These are phyloP conservation scores for Pipa parva DNA, from an alignment of 2,113 vertebrate species.

Conservation along the genomic window DNA sequence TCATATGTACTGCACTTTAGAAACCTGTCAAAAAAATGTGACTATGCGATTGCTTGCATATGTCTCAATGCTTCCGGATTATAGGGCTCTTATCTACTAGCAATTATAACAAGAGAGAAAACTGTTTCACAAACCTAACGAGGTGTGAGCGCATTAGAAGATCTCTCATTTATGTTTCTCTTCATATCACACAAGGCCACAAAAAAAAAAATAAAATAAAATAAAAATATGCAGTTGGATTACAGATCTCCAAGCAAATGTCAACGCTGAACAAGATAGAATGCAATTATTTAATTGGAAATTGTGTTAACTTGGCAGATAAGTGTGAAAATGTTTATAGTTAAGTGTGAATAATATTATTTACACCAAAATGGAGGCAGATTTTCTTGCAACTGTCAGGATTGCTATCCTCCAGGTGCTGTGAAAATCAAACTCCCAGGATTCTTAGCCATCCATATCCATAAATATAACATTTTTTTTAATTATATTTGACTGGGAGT, in stretches of 20 bases:
- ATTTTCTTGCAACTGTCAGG: too few relatives aligned
- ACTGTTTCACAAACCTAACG: conserved; percentile 55
- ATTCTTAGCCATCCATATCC: too few relatives aligned
- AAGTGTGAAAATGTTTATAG: neutral
- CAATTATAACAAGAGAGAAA: conserved; percentile 43
- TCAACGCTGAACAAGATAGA: neutral
- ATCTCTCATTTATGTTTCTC: conserved; percentile 52
- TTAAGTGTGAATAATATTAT: neutral
- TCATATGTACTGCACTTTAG: conserved; percentile 14
- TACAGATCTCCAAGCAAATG: conserved; percentile 11
- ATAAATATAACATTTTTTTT: too few relatives aligned
- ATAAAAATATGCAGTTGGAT: neutral
- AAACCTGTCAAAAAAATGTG: conserved; percentile 38
- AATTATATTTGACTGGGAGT: too few relatives aligned
- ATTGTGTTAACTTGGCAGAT: neutral
- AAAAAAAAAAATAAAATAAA: conserved; percentile 31
- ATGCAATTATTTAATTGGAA: neutral
- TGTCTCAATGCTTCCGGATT: conserved; percentile 29
- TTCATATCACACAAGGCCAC: conserved; percentile 46
- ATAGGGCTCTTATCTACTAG: conserved; percentile 17
- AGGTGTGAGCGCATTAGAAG: conserved; percentile 48
- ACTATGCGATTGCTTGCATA: conserved; percentile 35
- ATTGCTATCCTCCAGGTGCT: too few relatives aligned
- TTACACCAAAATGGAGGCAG: neutral
- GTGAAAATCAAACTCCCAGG: too few relatives aligned